Base-by-base conservation (phyloP, 2,113 vertebrate species). In the Nothocercus julius region DNA sequence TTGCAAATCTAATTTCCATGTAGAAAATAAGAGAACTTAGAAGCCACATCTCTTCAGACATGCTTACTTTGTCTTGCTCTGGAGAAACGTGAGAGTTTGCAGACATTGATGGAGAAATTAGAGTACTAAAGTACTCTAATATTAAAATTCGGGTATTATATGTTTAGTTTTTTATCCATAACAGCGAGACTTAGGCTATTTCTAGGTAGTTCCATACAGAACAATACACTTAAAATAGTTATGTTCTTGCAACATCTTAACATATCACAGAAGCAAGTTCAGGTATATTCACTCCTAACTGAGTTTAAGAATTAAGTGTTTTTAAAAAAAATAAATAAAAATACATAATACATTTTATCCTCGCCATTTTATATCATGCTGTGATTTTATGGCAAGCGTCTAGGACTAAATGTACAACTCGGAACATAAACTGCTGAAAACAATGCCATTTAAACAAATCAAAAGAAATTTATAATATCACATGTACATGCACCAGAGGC, bases 391-490 rank as follows among this genome's bases (percentile, higher is more conserved):
- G 13, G 64, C 38, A 96, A 44, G 47, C 56, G 24, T 56, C 13
- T 11, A n/a, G 38, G 25, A 80, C 38, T 64, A 87, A 86, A 73
- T 13, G 34, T 51, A 84, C 32, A 81, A 58, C 2, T 64, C 25
- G 49, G 30, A 88, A 82, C 54, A 61, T 28, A 51, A 90, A 62
- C 45, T 42, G 54, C 34, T 83, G 30, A 77, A 85, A 86, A 87
- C 73, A 94, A 87, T 72, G 25, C 85, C 25, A 86, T 54, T 69
- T 92, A 22, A 78, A 85, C 59, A 88, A 94, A 92, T 88, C 67
- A 90, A 85, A 95, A 91, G 15, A 87, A 93, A 93, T 89, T 84
- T 82, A 44, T 83, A 54, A 6, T 42, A 93, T 75, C 75, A 81
- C 78, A 85, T 66, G 79, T 59, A 92, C 40, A 86, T 59, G 91